Conservation (phyloP, 2,797 vertebrate species). For the Sparidentex hasta region DNA sequence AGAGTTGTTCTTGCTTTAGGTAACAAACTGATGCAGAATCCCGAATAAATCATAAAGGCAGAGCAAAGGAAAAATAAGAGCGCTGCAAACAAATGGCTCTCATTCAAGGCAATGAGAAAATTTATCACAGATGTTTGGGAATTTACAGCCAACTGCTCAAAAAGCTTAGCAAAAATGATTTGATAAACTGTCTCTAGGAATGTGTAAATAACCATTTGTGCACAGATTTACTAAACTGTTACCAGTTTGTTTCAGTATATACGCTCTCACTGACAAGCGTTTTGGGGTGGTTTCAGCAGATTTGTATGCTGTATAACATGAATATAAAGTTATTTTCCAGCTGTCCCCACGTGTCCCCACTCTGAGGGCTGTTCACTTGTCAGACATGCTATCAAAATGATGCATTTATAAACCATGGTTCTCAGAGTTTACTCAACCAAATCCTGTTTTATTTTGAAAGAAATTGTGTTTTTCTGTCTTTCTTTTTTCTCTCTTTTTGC, state of each 20-base stretch:
- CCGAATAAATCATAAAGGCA: conserved; percentile 66
- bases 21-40: conserved; percentile 61
- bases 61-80: conserved; percentile 36
- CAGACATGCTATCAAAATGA: conserved; percentile 63
- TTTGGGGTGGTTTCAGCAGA: conserved; percentile 11
- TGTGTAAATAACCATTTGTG: conserved; percentile 41
- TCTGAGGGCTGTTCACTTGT: conserved; percentile 55
- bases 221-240: conserved; percentile 41
- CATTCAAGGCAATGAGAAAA: conserved; percentile 45
- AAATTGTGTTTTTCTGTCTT: conserved; percentile 47
- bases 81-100: conserved; percentile 55
- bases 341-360: conserved; percentile 35
- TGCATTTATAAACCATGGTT: conserved; percentile 66
- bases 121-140: conserved; percentile 58
- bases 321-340: conserved; percentile 40
- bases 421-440: conserved; percentile 48
- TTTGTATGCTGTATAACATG: conserved; percentile 18
- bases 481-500: conserved; percentile 43
- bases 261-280: conserved; percentile 15
- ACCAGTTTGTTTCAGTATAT: conserved; percentile 26
- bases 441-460: conserved; percentile 42
- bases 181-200: conserved; percentile 45
- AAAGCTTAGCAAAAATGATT: conserved; percentile 38
- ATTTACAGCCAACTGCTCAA: conserved; percentile 47
- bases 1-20: conserved; percentile 60